Conservation (phyloP, 2,113 vertebrate genomes). For the Daphoenositta chrysoptera region DNA sequence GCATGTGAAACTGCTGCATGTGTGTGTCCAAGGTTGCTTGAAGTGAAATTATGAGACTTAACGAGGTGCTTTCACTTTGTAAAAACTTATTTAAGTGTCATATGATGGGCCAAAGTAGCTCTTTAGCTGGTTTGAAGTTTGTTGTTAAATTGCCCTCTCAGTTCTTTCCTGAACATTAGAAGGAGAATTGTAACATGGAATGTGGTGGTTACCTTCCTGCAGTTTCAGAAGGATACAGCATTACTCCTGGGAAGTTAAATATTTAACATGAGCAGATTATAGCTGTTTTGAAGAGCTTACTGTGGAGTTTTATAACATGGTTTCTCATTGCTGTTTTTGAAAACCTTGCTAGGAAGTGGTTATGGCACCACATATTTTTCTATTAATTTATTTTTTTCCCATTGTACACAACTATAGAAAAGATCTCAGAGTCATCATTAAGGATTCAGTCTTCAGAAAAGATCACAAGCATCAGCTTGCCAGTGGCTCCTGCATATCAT, state of each 20-base stretch:
- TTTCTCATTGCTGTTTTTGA: background rate
- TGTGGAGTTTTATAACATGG: background rate
- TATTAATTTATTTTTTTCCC: background rate
- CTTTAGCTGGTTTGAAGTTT: background rate
- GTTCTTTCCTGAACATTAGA: background rate
- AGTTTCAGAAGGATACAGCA: background rate
- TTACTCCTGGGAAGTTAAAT: background rate
- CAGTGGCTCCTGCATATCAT: conserved; percentile 86
- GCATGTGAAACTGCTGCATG: background rate
- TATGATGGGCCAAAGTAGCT: background rate
- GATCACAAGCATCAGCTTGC: conserved; percentile 91
- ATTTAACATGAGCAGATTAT: background rate
- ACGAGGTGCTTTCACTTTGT: background rate
- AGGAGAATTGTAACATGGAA: background rate
- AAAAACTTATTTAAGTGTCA: background rate
- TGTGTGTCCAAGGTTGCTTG: background rate
- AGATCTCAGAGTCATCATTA: conserved; percentile 74
- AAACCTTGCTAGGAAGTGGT: background rate
- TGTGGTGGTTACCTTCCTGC: background rate
- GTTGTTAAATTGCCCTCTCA: background rate
- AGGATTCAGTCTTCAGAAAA: conserved; percentile 90
- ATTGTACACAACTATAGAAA: conserved; percentile 67
- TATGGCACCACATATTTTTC: background rate
- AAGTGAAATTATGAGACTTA: background rate
- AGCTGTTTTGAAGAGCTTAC: background rate